Base-by-base conservation (phyloP, 1,140 invertebrate genomes). In the Ips nitidus region DNA sequence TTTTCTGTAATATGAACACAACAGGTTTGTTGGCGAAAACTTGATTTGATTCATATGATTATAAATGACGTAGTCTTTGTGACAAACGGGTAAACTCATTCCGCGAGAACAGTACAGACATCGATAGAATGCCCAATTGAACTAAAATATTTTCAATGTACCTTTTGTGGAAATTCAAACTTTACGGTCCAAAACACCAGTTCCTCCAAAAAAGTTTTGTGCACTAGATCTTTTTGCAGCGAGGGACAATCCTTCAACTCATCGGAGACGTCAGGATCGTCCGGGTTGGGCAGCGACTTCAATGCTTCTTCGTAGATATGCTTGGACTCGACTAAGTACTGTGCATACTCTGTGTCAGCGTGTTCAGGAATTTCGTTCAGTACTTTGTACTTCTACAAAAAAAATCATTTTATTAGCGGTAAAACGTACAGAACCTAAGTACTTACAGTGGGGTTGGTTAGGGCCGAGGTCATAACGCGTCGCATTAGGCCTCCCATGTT, bases 161-260 rank as follows among this genome's bases (percentile, higher is more conserved):
- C 69, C 77, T 97, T 97, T 81, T 98, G 94, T 2, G 96, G 96
- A 83, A 98, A 99, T 82, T 98, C 95, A 82, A 93, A 97, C 79
- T 94, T 94, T 39, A 98, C 94, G 36, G 94, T 97, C 96, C 97
- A 98, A 83, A 98, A 98, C 72, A 98, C 92, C 62, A 98, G 86
- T 83, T 98, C 96, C 81, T 98, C 95, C 36, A 98, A 84, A 73
- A 98, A 90, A 0, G 92, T 97, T 56, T 86, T 89, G 82, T 98
- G 95, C 38, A 89, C 86, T 2, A 97, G 82, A 4, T 88, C 86
- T 70, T 91, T 89, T 77, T 90, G 89, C 39, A 96, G 80, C 1
- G 92, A 91, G n/a, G 91, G 89, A 75, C 92, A 87, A 81, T 94
- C 91, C 38, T 85, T 83, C 73, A 87, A 87, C 74, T 94, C 91